These are phyloP conservation scores for Microtus montanus DNA, from an alignment of 2,113 vertebrate genomes.

Conservation along the genomic window DNA sequence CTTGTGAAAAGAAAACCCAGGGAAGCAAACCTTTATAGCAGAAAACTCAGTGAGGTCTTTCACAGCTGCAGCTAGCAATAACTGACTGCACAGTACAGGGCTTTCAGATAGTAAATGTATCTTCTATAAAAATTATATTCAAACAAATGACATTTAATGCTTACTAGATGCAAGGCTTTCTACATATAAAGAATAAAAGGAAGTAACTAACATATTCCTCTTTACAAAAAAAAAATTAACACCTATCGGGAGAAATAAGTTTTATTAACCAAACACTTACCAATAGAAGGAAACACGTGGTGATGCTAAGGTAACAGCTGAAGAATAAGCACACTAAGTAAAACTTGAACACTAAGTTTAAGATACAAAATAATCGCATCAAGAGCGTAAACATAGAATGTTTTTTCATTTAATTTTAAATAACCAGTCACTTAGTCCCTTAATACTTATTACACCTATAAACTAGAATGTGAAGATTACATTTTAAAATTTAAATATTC, in stretches of 20 bases:
- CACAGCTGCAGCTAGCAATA: background rate
- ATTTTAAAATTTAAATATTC: slow-evolving; percentile 8
- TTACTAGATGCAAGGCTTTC: background rate
- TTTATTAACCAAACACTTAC: background rate
- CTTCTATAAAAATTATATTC: background rate
- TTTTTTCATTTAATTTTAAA: slow-evolving; percentile 32
- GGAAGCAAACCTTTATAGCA: background rate
- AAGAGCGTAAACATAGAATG: background rate
- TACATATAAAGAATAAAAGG: slow-evolving; percentile 2
- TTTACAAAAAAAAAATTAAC: background rate
- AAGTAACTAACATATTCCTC: background rate
- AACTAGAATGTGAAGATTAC: background rate
- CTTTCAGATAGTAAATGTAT: background rate
- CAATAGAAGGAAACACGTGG: background rate
- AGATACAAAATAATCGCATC: background rate
- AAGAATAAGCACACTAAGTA: background rate
- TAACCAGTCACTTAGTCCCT: background rate
- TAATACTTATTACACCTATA: background rate
- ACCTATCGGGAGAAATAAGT: background rate
- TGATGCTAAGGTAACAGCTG: slow-evolving; percentile 5
- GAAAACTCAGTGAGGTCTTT: background rate
- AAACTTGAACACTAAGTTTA: background rate
- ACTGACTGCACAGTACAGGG: background rate
- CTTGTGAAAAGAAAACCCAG: background rate
- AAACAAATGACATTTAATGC: background rate